These are phyloP conservation scores for Leucopsar rothschildi DNA, from an alignment of 2,113 vertebrate genomes.

Conservation along the genomic window DNA sequence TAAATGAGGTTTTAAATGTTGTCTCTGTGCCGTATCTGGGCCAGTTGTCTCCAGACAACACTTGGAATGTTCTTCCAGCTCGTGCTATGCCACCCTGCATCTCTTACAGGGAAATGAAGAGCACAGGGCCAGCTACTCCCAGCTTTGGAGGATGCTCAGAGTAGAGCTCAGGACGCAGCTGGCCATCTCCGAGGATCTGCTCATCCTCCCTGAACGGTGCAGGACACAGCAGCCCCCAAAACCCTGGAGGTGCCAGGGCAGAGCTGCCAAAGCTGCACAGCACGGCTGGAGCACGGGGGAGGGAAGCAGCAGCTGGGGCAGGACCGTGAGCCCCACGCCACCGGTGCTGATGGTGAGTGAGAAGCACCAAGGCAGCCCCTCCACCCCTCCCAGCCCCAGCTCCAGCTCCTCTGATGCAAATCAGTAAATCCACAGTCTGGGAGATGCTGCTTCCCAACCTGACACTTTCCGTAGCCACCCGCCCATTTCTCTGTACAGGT, in stretches of 20 bases:
- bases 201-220: fast-evolving
- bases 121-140: not conserved
- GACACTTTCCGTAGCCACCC: fast-evolving
- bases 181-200: not conserved
- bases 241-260: fast-evolving
- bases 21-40: constrained; percentile 60
- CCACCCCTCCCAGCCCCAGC: not conserved
- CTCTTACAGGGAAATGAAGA: not conserved
- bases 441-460: not conserved
- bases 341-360: fast-evolving
- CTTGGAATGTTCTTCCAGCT: constrained; percentile 28
- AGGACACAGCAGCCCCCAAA: not conserved
- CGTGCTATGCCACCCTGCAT: not conserved
- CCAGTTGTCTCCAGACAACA: constrained; percentile 71
- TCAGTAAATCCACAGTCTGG: not conserved
- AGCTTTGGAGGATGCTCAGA: not conserved
- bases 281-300: not conserved
- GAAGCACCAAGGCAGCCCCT: not conserved
- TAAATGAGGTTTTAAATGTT: constrained; percentile 75
- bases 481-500: not conserved
- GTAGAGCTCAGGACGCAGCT: not conserved
- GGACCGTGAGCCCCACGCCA: not conserved
- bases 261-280: not conserved
- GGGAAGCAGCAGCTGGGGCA: not conserved
- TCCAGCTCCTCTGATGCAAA: not conserved